phyloP scores from a whole-genome alignment of 1,140 invertebrate genomes.

The Panagrolaimus sp. region DNA sequence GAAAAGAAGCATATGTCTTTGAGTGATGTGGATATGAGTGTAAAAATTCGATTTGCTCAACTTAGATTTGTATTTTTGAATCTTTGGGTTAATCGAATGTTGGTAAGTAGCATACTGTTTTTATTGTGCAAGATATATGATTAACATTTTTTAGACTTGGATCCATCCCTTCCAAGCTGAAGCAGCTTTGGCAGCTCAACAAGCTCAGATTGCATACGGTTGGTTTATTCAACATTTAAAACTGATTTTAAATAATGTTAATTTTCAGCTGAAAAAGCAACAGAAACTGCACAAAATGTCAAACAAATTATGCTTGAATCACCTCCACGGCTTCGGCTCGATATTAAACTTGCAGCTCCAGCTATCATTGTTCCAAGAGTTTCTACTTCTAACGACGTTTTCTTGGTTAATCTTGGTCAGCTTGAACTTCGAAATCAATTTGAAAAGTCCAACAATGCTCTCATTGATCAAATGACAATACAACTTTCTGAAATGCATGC shows the following conservation, averaged over 20 bases:
- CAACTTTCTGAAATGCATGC: constrained; percentile 34
- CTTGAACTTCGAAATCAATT: constrained; percentile 59
- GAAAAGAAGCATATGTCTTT: constrained; percentile 40
- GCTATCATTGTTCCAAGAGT: constrained; percentile 80
- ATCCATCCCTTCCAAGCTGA: constrained; percentile 64
- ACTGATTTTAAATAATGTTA: no score
- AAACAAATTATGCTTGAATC: constrained; percentile 77
- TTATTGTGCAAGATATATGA: background rate
- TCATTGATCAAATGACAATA: constrained; percentile 51
- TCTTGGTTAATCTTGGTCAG: constrained; percentile 77
- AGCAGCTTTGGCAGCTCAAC: constrained; percentile 76
- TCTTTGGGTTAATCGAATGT: constrained; percentile 72
- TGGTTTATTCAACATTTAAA: no score
- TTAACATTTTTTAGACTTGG: constrained; percentile 41
- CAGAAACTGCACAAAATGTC: constrained; percentile 75
- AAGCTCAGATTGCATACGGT: constrained; percentile 31
- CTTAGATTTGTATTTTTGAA: constrained; percentile 65
- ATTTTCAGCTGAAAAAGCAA: constrained; percentile 31
- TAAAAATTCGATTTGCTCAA: constrained; percentile 66
- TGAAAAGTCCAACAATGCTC: constrained; percentile 24
- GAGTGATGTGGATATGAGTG: constrained; percentile 70
- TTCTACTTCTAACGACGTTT: constrained; percentile 70
- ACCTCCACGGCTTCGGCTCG: constrained; percentile 72
- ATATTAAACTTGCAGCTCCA: constrained; percentile 78
- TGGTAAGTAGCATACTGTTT: constrained; percentile 65